Evolutionary conservation across 1,140 invertebrate species (phyloP), one percentile per base, ranked within the genome.

Genomic region (Aphaenogaster ashmeadi): DNA sequence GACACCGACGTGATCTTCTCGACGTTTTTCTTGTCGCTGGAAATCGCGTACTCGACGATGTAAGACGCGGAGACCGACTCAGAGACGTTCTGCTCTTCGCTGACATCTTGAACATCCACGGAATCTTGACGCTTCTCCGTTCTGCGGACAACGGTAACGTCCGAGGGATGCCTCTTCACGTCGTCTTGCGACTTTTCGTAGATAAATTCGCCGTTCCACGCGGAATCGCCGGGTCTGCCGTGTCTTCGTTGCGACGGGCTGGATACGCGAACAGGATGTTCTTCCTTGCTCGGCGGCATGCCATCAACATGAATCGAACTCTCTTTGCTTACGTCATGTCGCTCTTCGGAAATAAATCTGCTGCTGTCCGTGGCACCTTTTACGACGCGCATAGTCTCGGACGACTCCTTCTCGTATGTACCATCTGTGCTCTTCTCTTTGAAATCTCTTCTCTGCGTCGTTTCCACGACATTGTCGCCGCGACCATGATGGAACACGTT

Each of bases 191-290:
- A 9, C n/a, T 78, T 91, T 21, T 90, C 92, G 7, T 64, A 62
- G 0, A 89, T 67, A 7, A 92, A 94, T 38, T 78, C 88, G 9
- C 89, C 89, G 58, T 93, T 90, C 92, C 91, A 92, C 1, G 87
- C n/a, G 5, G 91, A 91, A 18, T 93, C 92, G 4, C 88, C 89
- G 0, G 88, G 90, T 89, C 78, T 89, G 0, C n/a, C 13, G 7
- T 13, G 1, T 18, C 58, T 87, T 15, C 41, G n/a, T 0, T 50
- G 60, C 33, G 33, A 47, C 58, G 88, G 27, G 11, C 66, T 62
- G 1, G 77, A 54, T n/a, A 33, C 56, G 21, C 80, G 86, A n/a
- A 8, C 66, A 0, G 58, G 6, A 0, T 4, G 9, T 21, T 66
- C 85, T 0, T 78, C 58, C 38, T 44, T 78, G 1, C 41, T 2